A percentile compares a stretch with the other conserved stretches of the same genome.
These are phyloP conservation scores for Holothuria leucospilota DNA, from an alignment of 53 echinoderm and acorn worm genomes.

Conservation along the genomic window DNA sequence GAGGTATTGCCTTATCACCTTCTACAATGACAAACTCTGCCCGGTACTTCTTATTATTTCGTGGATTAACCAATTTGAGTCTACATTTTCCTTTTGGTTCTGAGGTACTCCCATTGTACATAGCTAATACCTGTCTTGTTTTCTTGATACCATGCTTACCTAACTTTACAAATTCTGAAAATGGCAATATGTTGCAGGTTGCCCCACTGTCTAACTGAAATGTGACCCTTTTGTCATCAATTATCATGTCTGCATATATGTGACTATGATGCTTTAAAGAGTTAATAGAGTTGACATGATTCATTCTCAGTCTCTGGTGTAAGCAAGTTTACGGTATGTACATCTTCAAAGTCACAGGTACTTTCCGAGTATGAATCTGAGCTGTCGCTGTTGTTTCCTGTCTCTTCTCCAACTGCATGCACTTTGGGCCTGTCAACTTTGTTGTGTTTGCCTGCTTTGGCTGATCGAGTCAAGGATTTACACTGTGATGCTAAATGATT, in stretches of 20 bases:
- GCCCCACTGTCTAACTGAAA: constrained; percentile 74
- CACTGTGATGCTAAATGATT: background rate
- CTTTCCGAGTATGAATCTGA: background rate
- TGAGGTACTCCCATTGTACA: constrained; percentile 61
- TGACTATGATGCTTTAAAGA: constrained; percentile 20
- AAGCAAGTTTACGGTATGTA: constrained; percentile 27
- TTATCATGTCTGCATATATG: constrained; percentile 40
- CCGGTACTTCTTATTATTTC: constrained; percentile 53
- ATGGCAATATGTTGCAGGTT: constrained; percentile 62
- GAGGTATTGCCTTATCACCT: background rate
- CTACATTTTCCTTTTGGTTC: constrained; percentile 57
- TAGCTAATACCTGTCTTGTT: constrained; percentile 38
- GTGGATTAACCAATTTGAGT: constrained; percentile 55
- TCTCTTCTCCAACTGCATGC: background rate
- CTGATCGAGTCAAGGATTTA: background rate
- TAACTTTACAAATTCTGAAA: constrained; percentile 24
- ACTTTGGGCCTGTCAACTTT: background rate
- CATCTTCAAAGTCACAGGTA: constrained; percentile 36
- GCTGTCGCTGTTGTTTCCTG: background rate
- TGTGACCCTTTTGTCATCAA: constrained; percentile 36
- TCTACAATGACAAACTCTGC: constrained; percentile 49
- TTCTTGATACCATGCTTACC: constrained; percentile 30
- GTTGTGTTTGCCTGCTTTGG: background rate
- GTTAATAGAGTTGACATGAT: background rate
- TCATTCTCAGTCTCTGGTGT: background rate